Base-by-base conservation (phyloP, 2,113 vertebrate species). In the Silurus glanis region DNA sequence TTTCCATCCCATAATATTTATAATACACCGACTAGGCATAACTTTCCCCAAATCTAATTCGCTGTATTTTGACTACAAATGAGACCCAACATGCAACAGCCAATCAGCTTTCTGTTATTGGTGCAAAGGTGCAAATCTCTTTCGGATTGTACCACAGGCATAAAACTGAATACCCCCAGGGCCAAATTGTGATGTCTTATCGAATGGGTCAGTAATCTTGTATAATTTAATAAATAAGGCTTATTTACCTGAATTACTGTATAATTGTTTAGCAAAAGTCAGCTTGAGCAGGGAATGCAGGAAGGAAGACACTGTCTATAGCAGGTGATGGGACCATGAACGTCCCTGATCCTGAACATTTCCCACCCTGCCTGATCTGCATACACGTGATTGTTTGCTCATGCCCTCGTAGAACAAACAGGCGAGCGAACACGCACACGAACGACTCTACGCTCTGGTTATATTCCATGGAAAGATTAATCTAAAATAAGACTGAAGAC, bases 231-330 rank as follows among this genome's bases (percentile, higher is more conserved):
- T 47, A 51, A 75, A 51, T 2, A 75, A 51, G 47, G 2, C 47
- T 23, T 53, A 51, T 75, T 75, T 53, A 51, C 23, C 72, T 51
- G 1, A 37, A 37, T 37, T 37, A 37, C 37, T 37, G 37, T 37
- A 37, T 37, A 37, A 37, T 37, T 37, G 37, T 37, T 37, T 37
- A 37, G 37, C 37, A 37, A 37, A 37, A 49, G 17, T 9, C 23
- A 28, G 71, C 51, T 55, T 55, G 1, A 59, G 53, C 8, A 58
- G 55, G 8, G 56, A 80, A 80, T 37, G 55, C 56, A 80, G 78
- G 78, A 80, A 80, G 78, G 78, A 80, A 80, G 25, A 25, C 75
- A 56, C 53, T 56, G 75, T 56, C 10, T 76, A 28, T 56, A 56
- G 5, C n/a, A 55, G 75, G n/a, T 59, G 78, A 80, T 37, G 6